These are phyloP conservation scores for Myiopsitta monachus DNA, from an alignment of 2,113 vertebrate genomes.

Conservation along the genomic window DNA sequence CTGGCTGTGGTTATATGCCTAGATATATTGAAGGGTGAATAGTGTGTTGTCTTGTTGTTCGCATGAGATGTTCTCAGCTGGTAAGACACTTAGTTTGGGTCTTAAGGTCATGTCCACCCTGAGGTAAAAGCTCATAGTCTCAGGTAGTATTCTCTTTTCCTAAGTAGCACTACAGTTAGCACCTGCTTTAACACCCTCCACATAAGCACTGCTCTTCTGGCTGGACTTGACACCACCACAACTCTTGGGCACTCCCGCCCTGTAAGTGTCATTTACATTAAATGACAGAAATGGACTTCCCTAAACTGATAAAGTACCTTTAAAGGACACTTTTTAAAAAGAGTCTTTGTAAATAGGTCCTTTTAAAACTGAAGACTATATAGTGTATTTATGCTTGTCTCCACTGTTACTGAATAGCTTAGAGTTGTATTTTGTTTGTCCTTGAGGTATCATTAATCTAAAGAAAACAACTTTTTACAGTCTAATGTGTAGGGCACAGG, in stretches of 20 bases:
- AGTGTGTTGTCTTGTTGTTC: neutral
- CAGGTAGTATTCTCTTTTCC: neutral
- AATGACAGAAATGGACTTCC: neutral
- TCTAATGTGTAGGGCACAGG: neutral
- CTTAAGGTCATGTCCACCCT: neutral
- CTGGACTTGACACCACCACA: neutral
- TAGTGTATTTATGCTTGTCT: neutral
- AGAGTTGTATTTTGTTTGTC: neutral
- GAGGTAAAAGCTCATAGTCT: neutral
- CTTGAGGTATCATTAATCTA: neutral
- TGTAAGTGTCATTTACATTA: neutral
- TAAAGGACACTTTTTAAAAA: neutral
- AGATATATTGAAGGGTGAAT: neutral
- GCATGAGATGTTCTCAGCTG: neutral
- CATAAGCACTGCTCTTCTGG: neutral
- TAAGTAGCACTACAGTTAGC: neutral
- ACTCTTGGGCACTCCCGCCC: neutral
- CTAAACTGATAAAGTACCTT: neutral
- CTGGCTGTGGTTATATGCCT: neutral
- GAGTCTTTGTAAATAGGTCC: neutral
- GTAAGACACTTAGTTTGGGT: neutral
- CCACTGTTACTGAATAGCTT: neutral
- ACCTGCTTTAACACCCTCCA: neutral
- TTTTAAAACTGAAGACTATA: neutral
- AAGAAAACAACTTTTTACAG: neutral